Evolutionary conservation across 2,888 invertebrate species (phyloP).

Genomic region (Barypeithes pellucidus): DNA sequence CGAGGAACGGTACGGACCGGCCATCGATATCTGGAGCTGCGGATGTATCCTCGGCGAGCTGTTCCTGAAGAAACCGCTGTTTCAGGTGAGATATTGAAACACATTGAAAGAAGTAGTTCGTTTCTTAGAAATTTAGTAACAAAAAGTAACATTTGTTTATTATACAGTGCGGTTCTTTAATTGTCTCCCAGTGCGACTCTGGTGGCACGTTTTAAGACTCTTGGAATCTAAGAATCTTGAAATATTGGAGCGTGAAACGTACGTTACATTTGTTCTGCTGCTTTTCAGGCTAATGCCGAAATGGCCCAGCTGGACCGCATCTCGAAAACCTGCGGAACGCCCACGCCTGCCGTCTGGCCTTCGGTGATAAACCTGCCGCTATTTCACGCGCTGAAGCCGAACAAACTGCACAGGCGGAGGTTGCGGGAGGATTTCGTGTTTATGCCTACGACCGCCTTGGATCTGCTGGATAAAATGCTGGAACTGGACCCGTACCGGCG

Average conservation of each 20-base stretch:
- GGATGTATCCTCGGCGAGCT: conserved; percentile 99
- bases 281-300: conserved; percentile 87
- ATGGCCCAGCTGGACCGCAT: conserved; percentile 95
- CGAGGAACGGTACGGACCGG: conserved; percentile 97
- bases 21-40: conserved; percentile 99
- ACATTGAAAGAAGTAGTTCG: too few relatives aligned
- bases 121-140: too few relatives aligned
- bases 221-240: too few relatives aligned
- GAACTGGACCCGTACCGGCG: conserved; percentile 95
- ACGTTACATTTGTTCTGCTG: not conserved
- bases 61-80: conserved; percentile 95
- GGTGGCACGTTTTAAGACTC: too few relatives aligned
- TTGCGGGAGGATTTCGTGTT: conserved; percentile 94
- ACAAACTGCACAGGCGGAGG: conserved; percentile 90
- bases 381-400: conserved; percentile 93
- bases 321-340: conserved; percentile 94
- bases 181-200: too few relatives aligned
- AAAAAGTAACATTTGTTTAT: too few relatives aligned
- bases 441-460: conserved; percentile 91
- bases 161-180: too few relatives aligned
- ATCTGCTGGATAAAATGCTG: conserved; percentile 95
- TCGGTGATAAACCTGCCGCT: conserved; percentile 93
- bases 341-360: conserved; percentile 97
- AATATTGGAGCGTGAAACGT: too few relatives aligned
- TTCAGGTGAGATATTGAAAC: conserved; percentile 83